A percentile compares a stretch with the other conserved stretches of the same genome.
These are phyloP conservation scores for Drosophila mauritiana DNA, from an alignment of 1,140 invertebrate species.

Conservation along the genomic window DNA sequence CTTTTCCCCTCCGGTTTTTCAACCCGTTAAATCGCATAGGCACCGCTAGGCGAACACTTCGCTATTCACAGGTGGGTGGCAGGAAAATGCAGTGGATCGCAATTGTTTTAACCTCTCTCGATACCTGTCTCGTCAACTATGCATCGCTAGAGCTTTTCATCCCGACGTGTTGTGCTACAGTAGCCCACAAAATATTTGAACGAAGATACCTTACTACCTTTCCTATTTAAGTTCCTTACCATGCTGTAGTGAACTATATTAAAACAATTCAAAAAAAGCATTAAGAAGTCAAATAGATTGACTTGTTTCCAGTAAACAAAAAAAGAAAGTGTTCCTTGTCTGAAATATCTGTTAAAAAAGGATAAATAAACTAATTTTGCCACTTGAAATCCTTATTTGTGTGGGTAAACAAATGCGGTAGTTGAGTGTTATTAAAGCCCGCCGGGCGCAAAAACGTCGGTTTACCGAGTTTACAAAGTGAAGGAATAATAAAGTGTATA, in stretches of 20 bases:
- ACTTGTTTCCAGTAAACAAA: too few species aligned
- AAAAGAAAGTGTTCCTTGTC: too few species aligned
- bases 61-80: not conserved
- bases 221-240: too few species aligned
- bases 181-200: not conserved
- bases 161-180: slow-evolving; percentile 30
- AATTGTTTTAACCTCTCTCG: slow-evolving; percentile 26
- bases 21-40: slow-evolving; percentile 60
- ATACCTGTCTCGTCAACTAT: slow-evolving; percentile 54
- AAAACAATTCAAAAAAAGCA: too few species aligned
- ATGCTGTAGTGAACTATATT: too few species aligned
- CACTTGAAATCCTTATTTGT: too few species aligned
- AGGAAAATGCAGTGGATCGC: not conserved
- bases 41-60: slow-evolving; percentile 17
- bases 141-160: slow-evolving; percentile 51
- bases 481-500: slow-evolving; percentile 21
- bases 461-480: slow-evolving; percentile 5
- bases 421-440: slow-evolving; percentile 37
- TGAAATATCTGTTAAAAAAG: too few species aligned
- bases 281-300: too few species aligned
- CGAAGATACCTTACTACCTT: too few species aligned
- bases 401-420: not conserved
- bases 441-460: slow-evolving; percentile 23
- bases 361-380: not conserved
- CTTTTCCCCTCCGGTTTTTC: slow-evolving; percentile 57